phyloP scores from a whole-genome alignment of 2,888 invertebrate genomes.

The Xanthorhoe designata region DNA sequence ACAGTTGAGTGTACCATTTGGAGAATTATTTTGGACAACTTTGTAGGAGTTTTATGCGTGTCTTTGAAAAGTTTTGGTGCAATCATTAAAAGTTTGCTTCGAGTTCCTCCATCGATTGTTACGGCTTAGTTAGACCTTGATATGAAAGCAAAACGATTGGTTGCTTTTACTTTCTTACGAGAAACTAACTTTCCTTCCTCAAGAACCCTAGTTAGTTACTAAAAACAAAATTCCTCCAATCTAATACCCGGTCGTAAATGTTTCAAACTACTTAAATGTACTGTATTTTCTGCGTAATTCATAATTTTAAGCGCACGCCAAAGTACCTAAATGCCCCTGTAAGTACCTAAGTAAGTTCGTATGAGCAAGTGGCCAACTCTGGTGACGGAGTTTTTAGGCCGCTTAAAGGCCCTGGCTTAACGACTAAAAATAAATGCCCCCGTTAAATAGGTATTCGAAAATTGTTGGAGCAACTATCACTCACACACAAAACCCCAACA shows the following conservation, averaged over 20 bases:
- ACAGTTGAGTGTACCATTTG: slow-evolving; percentile 24
- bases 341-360: too few species aligned
- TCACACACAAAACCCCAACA: slow-evolving; percentile 18
- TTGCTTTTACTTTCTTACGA: slow-evolving; percentile 40
- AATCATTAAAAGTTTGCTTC: slow-evolving; percentile 48
- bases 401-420: too few species aligned
- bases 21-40: slow-evolving; percentile 25
- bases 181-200: slow-evolving; percentile 5
- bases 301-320: neutral
- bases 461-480: neutral
- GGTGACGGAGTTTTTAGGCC: too few species aligned
- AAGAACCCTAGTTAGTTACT: neutral
- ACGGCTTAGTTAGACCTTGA: slow-evolving; percentile 41
- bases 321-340: too few species aligned
- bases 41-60: slow-evolving; percentile 35
- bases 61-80: slow-evolving; percentile 43
- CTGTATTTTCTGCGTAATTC: neutral
- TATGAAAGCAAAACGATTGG: slow-evolving; percentile 37
- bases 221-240: neutral
- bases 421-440: neutral
- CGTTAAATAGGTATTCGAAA: neutral
- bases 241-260: neutral
- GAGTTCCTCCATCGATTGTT: slow-evolving; percentile 44
- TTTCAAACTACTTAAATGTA: neutral
- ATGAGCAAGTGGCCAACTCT: too few species aligned